These are phyloP conservation scores for Crenuchus spilurus DNA, from an alignment of 2,797 vertebrate species.

Conservation along the genomic window DNA sequence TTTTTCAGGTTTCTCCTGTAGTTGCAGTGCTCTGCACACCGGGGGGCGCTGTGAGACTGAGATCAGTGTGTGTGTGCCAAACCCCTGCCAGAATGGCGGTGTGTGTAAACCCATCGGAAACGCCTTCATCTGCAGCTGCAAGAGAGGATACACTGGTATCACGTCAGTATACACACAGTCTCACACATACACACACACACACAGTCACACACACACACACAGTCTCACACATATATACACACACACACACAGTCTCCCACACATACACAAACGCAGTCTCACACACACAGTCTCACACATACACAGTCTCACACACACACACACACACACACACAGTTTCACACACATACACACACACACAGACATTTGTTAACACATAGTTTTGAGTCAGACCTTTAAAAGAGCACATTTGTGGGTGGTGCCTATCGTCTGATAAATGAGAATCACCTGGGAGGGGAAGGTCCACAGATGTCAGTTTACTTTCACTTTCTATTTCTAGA, in stretches of 20 bases:
- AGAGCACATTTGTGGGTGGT: too few relatives aligned
- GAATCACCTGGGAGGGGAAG: too few relatives aligned
- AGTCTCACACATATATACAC: too few relatives aligned
- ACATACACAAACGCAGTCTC: too few relatives aligned
- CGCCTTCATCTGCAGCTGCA: conserved; percentile 93
- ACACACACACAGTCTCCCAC: too few relatives aligned
- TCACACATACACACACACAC: conserved; percentile 15
- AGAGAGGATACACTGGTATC: conserved; percentile 88
- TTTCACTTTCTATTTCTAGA: too few relatives aligned
- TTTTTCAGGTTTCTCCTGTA: conserved; percentile 91
- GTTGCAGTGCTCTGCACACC: conserved; percentile 88
- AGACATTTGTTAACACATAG: too few relatives aligned
- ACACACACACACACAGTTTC: not conserved
- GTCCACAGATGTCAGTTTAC: too few relatives aligned
- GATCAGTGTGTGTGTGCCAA: conserved; percentile 93
- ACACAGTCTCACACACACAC: not conserved
- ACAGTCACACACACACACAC: not conserved
- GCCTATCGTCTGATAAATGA: too few relatives aligned
- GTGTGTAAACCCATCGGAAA: conserved; percentile 90
- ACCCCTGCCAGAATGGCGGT: conserved; percentile 90
- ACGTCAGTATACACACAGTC: conserved; percentile 84
- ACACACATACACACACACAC: not conserved
- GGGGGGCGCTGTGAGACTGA: conserved; percentile 93
- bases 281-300: too few relatives aligned
- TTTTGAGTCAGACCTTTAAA: too few relatives aligned